Evolutionary conservation across 2,888 invertebrate species (phyloP), one percentile per base, ranked within the genome.

Genomic region (Beris chalybata): DNA sequence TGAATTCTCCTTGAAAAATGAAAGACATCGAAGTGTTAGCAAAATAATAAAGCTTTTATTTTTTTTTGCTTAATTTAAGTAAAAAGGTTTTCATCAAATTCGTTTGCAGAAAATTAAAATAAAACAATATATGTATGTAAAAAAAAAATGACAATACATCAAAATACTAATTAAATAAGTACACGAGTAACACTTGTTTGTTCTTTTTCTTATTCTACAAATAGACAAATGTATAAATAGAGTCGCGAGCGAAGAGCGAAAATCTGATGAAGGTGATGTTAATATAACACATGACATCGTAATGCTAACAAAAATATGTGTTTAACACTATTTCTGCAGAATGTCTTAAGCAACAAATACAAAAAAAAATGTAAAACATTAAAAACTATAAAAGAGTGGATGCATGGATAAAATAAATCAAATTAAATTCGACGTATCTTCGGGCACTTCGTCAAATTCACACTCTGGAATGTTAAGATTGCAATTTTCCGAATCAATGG

Each of bases 401-500:
- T 13, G 15, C 38, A 6, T 38, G 38, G 5, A 38, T 22, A 38
- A 38, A 38, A 38, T 38, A 38, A 38, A 7, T 38, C 9, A 29
- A 13, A 61, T 52, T 12, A 38, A 22, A 43, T 61, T 61, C n/a
- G 22, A 9, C 11, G 38, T 50, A 61, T 61, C 61, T 29, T 52
- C 61, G 4, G 30, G 30, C 13, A 50, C 61, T 45, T 47, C 59
- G 59, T 72, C 73, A 4, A 47, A 13, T 44, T 74, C 72, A 71
- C 81, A 81, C 52, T 73, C 73, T 59, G 81, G 80, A 67, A 81
- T 71, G 56, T 75, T 66, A 9, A 50, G 68, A n/a, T 73, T 83
- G 77, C 93, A 93, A 44, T 84, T 84, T 71, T 89, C 88, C 12
- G 84, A 82, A 75, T 87, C 89, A 13, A 83, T 81, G 0, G 94